A percentile compares a stretch with the other conserved stretches of the same genome.
Evolutionary conservation across 2,888 invertebrate species (phyloP).

Genomic region (Drosophila lutescens): DNA sequence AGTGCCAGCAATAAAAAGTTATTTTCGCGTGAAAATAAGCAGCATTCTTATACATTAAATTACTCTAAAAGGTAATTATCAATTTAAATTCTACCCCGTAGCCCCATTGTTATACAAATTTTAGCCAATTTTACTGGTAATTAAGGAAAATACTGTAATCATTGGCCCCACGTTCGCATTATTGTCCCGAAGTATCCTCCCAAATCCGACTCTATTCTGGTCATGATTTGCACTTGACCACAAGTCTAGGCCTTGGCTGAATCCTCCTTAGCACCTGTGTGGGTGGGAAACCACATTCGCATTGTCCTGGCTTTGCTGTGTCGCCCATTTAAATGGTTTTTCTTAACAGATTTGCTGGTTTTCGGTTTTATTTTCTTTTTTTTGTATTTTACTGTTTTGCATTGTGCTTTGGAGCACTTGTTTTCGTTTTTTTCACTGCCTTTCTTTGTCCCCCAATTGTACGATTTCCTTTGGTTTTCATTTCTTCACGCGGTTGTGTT

Average conservation of each 20-base stretch:
- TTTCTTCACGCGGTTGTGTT: constrained; percentile 50
- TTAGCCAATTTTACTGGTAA: neutral
- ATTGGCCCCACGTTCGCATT: neutral
- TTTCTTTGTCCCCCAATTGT: constrained; percentile 62
- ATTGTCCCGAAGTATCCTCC: constrained; percentile 4
- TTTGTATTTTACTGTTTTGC: constrained; percentile 30
- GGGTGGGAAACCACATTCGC: constrained; percentile 48
- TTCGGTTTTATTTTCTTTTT: constrained; percentile 7
- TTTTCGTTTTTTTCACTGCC: constrained; percentile 36
- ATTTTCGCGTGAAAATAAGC: neutral
- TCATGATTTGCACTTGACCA: constrained; percentile 20
- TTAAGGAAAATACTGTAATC: constrained; percentile 5
- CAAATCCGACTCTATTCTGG: constrained; percentile 11
- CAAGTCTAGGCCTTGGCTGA: constrained; percentile 2
- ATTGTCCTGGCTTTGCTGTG: constrained; percentile 35
- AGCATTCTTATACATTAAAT: neutral
- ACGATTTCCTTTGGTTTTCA: constrained; percentile 34
- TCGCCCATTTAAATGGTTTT: constrained; percentile 73
- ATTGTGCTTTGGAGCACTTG: constrained; percentile 38
- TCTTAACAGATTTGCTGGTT: constrained; percentile 71
- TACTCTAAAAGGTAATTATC: neutral
- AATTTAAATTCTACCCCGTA: constrained; percentile 5
- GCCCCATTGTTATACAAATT: neutral
- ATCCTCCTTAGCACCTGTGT: constrained; percentile 11
- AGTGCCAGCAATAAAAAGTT: neutral